A percentile compares a stretch with the other conserved stretches of the same genome.
These are phyloP conservation scores for Creontiades dilutus DNA, from an alignment of 2,888 invertebrate species.

Conservation along the genomic window DNA sequence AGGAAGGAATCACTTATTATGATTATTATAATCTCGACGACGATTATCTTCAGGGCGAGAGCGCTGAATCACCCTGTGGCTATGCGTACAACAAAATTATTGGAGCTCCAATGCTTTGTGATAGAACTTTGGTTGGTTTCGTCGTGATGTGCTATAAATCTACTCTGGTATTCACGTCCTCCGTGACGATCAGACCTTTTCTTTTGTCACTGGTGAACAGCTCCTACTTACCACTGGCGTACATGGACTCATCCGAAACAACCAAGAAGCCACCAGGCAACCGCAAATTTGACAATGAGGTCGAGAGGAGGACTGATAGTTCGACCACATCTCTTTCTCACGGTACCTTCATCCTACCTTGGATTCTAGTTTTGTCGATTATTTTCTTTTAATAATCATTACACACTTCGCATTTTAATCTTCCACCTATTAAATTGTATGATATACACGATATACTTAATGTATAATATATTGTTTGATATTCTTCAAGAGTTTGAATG, in stretches of 20 bases:
- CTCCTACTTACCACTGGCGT: not conserved
- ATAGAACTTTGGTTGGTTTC: not conserved
- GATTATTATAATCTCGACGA: not conserved
- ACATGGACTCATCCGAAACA: not conserved
- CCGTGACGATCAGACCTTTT: not conserved
- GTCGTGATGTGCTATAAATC: not conserved
- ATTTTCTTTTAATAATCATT: no score
- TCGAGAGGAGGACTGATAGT: no score
- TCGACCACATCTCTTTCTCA: no score
- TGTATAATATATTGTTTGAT: no score
- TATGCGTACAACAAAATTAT: not conserved
- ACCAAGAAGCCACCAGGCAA: no score
- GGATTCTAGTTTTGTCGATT: no score
- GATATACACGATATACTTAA: no score
- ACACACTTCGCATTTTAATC: no score
- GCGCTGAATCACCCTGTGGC: not conserved
- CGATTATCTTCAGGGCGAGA: not conserved
- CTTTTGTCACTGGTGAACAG: not conserved
- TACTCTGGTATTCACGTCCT: not conserved
- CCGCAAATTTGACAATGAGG: no score
- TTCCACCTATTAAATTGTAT: no score
- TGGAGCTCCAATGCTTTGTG: not conserved
- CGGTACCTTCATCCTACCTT: no score
- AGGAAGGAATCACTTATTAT: slow-evolving; percentile 8
- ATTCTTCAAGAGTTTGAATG: no score